Conservation (phyloP, 2,113 vertebrate genomes). For the Pterocles burchelli region DNA sequence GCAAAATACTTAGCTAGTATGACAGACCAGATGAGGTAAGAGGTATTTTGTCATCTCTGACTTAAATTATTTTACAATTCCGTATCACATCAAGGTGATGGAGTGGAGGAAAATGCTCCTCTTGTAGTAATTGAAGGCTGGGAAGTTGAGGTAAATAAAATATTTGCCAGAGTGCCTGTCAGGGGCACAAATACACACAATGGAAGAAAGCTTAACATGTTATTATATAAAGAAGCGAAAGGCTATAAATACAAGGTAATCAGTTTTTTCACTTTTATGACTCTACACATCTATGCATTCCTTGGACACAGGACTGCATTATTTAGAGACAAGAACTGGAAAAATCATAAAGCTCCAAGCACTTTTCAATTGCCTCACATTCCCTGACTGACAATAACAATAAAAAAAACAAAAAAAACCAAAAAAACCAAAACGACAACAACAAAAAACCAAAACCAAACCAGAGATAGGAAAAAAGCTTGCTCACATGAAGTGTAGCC, state of each 20-base stretch:
- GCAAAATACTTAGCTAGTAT: not conserved
- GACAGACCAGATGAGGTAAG: not conserved
- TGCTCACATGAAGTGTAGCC: not conserved
- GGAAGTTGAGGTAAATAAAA: conserved; percentile 22
- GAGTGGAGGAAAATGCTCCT: not conserved
- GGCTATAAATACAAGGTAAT: not conserved
- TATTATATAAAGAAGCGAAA: not conserved
- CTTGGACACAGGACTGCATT: not conserved
- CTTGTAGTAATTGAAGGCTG: not conserved
- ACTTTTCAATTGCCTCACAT: not conserved
- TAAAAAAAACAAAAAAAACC: not conserved
- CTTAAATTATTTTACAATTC: not conserved
- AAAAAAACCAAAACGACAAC: no score
- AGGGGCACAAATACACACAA: not conserved
- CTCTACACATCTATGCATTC: not conserved
- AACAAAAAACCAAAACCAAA: not conserved
- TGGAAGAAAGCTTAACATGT: not conserved
- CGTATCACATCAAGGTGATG: not conserved
- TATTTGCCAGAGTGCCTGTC: not conserved
- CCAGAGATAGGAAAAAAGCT: not conserved
- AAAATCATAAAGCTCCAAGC: conserved; percentile 13
- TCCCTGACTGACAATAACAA: not conserved
- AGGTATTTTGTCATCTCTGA: not conserved
- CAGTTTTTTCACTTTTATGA: not conserved
- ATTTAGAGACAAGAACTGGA: conserved; percentile 6